Evolutionary conservation across 37 sponge, comb jelly and placozoan genomes (phyloP).

Genomic region (Lycopodina hypogea): DNA sequence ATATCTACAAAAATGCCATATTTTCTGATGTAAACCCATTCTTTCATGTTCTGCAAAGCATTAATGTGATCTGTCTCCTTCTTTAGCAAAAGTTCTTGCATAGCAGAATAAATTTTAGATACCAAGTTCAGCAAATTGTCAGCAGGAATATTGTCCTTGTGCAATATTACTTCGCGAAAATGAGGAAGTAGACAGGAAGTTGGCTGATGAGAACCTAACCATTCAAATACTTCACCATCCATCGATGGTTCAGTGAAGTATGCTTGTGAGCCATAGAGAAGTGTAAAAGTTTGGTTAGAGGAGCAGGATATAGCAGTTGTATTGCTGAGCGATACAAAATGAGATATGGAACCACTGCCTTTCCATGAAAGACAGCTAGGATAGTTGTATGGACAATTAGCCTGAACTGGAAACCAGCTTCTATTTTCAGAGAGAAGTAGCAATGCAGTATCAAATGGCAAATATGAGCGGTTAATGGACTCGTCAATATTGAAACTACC

Average conservation of each 20-base stretch:
- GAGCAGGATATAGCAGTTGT: not conserved
- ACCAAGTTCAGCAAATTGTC: not conserved
- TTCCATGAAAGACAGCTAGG: constrained; percentile 40
- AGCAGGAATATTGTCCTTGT: constrained; percentile 11
- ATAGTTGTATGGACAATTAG: constrained; percentile 23
- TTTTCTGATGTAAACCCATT: constrained; percentile 41
- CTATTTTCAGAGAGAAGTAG: not conserved
- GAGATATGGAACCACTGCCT: constrained; percentile 19
- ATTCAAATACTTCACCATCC: not conserved
- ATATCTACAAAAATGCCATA: constrained; percentile 31
- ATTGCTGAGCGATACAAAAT: constrained; percentile 15
- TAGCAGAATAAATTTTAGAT: not conserved
- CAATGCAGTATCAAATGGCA: constrained; percentile 17
- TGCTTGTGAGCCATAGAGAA: constrained; percentile 46
- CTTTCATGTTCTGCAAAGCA: not conserved
- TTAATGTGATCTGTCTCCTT: not conserved
- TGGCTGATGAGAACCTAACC: not conserved
- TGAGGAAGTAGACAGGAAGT: constrained; percentile 13
- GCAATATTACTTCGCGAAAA: constrained; percentile 1
- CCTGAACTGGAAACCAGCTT: constrained; percentile 47
- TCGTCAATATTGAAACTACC: not conserved
- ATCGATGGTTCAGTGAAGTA: constrained; percentile 6
- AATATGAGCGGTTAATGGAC: not conserved
- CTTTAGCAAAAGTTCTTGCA: not conserved
- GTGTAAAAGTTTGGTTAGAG: not conserved